Percentiles rank a stretch among this genome's conserved stretches.
Evolutionary conservation across 2,888 invertebrate genomes (phyloP).

Genomic region (Odontocerum albicorne): DNA sequence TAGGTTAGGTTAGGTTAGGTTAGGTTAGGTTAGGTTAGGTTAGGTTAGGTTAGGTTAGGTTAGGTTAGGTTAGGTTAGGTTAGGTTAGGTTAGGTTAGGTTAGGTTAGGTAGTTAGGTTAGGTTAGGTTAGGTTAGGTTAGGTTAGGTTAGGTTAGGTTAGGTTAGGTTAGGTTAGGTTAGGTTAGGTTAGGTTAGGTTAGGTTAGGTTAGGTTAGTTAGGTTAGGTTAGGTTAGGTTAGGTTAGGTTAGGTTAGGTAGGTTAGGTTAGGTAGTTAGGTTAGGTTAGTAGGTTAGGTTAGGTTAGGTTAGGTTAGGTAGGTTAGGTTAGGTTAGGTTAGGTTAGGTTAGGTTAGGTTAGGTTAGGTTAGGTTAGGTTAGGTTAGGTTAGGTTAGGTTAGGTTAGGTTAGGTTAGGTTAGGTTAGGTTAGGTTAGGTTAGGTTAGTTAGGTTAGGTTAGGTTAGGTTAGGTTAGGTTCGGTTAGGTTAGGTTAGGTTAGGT

Average conservation of each 20-base stretch:
- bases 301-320: conserved; percentile 5
- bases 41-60: conserved; percentile 33
- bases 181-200: conserved; percentile 36
- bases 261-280: too few species aligned
- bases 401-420: conserved; percentile 10
- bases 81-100: conserved; percentile 35
- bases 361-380: conserved; percentile 24
- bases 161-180: conserved; percentile 29
- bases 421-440: conserved; percentile 11
- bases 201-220: conserved; percentile 24
- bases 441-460: conserved; percentile 13
- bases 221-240: conserved; percentile 24
- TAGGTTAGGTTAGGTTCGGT: conserved; percentile 20
- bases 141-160: conserved; percentile 36
- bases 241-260: conserved; percentile 14
- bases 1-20: conserved; percentile 29
- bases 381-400: conserved; percentile 23
- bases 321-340: conserved; percentile 10
- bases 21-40: conserved; percentile 31
- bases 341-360: conserved; percentile 18
- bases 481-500: conserved; percentile 19
- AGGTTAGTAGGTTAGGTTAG: conserved; percentile 12
- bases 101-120: conserved; percentile 34
- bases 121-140: conserved; percentile 36
- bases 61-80: conserved; percentile 36